Percentiles rank a stretch among this genome's conserved stretches.
These are phyloP conservation scores for Ectemnius continuus DNA, from an alignment of 2,888 invertebrate genomes.

Conservation along the genomic window DNA sequence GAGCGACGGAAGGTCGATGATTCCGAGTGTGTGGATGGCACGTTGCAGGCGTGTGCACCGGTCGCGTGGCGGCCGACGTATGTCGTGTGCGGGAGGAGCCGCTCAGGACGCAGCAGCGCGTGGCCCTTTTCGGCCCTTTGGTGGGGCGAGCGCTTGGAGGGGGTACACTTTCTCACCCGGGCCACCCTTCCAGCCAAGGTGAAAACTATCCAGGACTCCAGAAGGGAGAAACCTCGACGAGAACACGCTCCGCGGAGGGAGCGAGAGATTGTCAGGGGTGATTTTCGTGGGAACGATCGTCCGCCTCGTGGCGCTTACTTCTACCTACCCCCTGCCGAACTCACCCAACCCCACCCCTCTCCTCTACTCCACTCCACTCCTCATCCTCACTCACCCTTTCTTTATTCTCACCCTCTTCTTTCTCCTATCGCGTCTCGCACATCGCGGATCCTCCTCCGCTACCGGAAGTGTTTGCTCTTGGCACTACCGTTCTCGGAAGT, in stretches of 20 bases:
- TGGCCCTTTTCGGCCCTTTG: constrained; percentile 54
- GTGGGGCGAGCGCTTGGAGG: constrained; percentile 63
- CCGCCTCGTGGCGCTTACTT: constrained; percentile 63
- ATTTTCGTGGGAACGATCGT: constrained; percentile 74
- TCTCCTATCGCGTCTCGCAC: not conserved
- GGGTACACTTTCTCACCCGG: constrained; percentile 40
- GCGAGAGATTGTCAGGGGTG: constrained; percentile 59
- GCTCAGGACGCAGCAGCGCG: constrained; percentile 74
- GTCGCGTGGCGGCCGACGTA: constrained; percentile 78
- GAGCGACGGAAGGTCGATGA: constrained; percentile 9
- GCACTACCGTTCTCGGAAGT: not conserved
- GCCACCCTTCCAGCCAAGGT: constrained; percentile 26
- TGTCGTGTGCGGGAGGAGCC: constrained; percentile 77
- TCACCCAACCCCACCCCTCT: too few relatives aligned
- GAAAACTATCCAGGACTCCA: constrained; percentile 29
- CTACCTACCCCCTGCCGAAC: constrained; percentile 21
- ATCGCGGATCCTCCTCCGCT: not conserved
- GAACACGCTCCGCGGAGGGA: constrained; percentile 47
- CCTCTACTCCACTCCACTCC: too few relatives aligned
- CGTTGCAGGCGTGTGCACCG: constrained; percentile 70
- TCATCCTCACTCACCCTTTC: too few relatives aligned
- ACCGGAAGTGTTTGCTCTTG: not conserved
- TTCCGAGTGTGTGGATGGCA: constrained; percentile 20
- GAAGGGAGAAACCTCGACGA: constrained; percentile 29
- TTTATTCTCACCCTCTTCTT: constrained; percentile 7